Base-by-base conservation (phyloP, 1,140 invertebrate species). In the Rhynchophorus ferrugineus region DNA sequence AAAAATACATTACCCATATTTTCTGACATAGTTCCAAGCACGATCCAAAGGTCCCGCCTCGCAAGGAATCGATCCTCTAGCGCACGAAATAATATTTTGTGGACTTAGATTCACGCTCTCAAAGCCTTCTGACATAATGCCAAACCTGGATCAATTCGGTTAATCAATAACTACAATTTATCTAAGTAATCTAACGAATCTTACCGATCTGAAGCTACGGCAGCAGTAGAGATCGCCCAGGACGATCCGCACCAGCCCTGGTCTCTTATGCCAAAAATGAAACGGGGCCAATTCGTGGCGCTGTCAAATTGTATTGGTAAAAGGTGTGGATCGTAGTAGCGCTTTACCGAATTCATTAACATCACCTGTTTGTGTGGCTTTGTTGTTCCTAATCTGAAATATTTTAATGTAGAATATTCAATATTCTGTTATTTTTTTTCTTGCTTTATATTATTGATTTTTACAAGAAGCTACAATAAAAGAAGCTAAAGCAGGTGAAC, bases 241-340 rank as follows among this genome's bases (percentile, higher is more conserved):
- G 92, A 95, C 0, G 90, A 80, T 1, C 83, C 91, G 64, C 93
- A 91, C 84, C 92, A 91, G 24, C 85, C 85, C 71, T 98, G 94
- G 71, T 98, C 91, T 8, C 79, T 71, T 7, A 95, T 74, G 0
- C 72, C 75, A 0, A 83, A 78, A 22, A 95, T 84, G 20, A 77
- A 74, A 0, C 75, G 72, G 0, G 78, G 78, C 92, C 92, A 96
- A 36, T 77, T 74, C 0, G 71, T 63, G 1, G 86, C 73, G 0
- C 88, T 72, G 67, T 95, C 89, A 66, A 96, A 95, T 33, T 75
- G 57, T 1, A 64, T 57, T 0, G 85, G 86, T 18, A 89, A 52
- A 16, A 70, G 62, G 0, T 71, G 61, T 5, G 75, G 71, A 47
- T 81, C 73, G 64, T 85, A 80, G 33, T 79, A 71, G 42, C 76